These are phyloP conservation scores for Orientallactaga sibirica DNA, from an alignment of 2,797 vertebrate species.

Conservation along the genomic window DNA sequence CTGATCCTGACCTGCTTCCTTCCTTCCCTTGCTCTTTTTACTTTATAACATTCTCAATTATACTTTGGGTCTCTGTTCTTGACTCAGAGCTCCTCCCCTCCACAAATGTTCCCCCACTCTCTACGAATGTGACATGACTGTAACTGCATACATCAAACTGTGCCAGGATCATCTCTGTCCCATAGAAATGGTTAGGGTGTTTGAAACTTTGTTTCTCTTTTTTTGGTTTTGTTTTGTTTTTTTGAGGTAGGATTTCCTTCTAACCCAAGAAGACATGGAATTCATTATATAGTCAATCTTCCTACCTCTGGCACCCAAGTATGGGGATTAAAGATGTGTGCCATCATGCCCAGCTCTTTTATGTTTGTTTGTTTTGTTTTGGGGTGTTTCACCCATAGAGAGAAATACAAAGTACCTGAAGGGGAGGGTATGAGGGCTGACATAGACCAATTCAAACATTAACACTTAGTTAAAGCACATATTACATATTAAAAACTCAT, in stretches of 20 bases:
- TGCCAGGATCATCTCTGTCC: neutral
- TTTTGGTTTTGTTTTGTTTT: too few species aligned
- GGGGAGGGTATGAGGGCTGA: neutral
- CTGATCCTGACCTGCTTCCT: neutral
- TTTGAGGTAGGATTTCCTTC: too few species aligned
- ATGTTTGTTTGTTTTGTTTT: too few species aligned
- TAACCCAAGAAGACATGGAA: too few species aligned
- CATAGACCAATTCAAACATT: neutral
- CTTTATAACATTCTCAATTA: neutral
- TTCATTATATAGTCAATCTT: too few species aligned
- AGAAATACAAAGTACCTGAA: constrained; percentile 28
- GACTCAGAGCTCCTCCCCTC: neutral
- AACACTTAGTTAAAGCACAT: neutral
- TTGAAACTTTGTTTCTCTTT: neutral
- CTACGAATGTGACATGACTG: neutral
- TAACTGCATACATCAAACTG: rapidly evolving
- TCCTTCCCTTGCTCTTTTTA: neutral
- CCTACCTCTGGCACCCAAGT: too few species aligned
- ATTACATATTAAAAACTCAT: neutral
- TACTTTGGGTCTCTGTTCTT: neutral
- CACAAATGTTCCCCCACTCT: neutral
- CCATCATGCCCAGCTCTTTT: too few species aligned
- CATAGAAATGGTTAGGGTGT: neutral
- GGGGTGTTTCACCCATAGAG: neutral
- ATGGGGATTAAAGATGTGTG: too few species aligned